Percentiles rank a stretch among this genome's conserved stretches.
Conservation (phyloP, 2,888 invertebrate species). For the Drosophila multiciliata region DNA sequence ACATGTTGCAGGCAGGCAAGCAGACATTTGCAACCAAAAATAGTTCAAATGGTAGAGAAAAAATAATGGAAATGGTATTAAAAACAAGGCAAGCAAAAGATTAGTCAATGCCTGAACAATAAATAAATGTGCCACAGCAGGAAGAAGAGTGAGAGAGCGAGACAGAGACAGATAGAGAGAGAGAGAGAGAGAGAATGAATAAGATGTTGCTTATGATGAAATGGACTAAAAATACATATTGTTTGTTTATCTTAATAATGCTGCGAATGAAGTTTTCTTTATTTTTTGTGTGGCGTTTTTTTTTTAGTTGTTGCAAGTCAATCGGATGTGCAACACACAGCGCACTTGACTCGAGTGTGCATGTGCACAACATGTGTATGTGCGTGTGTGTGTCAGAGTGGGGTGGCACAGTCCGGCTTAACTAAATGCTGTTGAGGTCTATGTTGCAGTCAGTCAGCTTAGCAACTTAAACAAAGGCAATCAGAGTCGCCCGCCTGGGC, state of each 20-base stretch:
- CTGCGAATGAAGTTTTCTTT: constrained; percentile 3
- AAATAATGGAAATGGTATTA: background rate
- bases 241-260: constrained; percentile 51
- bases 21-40: constrained; percentile 12
- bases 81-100: background rate
- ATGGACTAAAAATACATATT: constrained; percentile 59
- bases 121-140: background rate
- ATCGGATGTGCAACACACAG: constrained; percentile 15
- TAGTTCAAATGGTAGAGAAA: constrained; percentile 23
- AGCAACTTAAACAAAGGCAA: constrained; percentile 58
- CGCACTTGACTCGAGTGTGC: constrained; percentile 15
- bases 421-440: constrained; percentile 30
- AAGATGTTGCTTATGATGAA: constrained; percentile 33
- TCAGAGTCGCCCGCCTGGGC: constrained; percentile 39
- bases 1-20: background rate
- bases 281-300: background rate
- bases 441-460: constrained; percentile 18
- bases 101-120: background rate
- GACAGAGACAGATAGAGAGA: too few relatives aligned
- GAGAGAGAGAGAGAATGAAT: background rate
- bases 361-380: constrained; percentile 31
- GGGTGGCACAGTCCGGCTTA: constrained; percentile 23
- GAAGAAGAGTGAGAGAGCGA: background rate
- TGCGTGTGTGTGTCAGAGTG: background rate
- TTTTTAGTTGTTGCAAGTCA: background rate